Evolutionary conservation across 1,140 invertebrate species (phyloP).

Genomic region (Diuraphis noxia): DNA sequence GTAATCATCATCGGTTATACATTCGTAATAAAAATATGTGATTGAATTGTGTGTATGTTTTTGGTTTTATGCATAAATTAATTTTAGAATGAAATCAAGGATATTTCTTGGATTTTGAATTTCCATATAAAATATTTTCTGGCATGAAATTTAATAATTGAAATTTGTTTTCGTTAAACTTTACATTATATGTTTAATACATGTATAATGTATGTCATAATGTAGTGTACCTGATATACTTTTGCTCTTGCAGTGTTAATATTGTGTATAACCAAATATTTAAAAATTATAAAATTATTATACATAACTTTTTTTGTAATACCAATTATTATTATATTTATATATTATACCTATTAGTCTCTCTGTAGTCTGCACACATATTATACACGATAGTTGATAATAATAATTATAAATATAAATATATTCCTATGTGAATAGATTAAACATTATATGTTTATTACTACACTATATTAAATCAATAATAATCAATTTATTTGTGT

Average conservation of each 20-base stretch:
- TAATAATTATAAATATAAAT: too few species aligned
- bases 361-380: too few species aligned
- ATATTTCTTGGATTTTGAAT: neutral
- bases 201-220: too few species aligned
- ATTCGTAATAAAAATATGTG: neutral
- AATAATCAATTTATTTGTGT: too few species aligned
- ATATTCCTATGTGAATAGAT: too few species aligned
- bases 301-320: neutral
- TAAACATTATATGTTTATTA: too few species aligned
- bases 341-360: too few species aligned
- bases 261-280: neutral
- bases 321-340: neutral
- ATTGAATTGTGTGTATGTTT: neutral
- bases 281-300: neutral
- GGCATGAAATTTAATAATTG: conserved; percentile 15
- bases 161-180: neutral
- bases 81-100: neutral
- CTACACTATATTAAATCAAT: too few species aligned
- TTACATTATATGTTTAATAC: neutral
- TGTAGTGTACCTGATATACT: neutral
- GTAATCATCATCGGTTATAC: neutral
- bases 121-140: neutral
- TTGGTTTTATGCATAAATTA: neutral
- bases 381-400: too few species aligned
- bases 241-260: neutral